Base-by-base conservation (phyloP, 2,797 vertebrate genomes). In the Liparis tanakae region DNA sequence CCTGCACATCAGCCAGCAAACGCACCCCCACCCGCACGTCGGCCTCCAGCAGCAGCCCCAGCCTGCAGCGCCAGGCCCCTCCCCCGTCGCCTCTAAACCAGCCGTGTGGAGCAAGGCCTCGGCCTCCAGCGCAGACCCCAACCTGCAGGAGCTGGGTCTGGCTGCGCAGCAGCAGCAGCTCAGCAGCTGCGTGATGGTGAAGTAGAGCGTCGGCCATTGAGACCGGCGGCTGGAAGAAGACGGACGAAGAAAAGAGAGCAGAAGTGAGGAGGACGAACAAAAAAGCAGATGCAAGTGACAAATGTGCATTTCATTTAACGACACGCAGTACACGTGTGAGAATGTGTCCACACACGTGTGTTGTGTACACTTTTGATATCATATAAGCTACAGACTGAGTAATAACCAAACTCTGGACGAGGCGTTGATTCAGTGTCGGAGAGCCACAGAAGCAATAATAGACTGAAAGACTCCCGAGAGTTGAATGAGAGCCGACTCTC, bases 181-280 rank as follows among this genome's bases (percentile, higher is more conserved):
- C 80, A 96, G 95, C 65, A 97, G 94, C 66, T 96, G 95, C 0
- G 97, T 99, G 78, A 94, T 98, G 93, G 97, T 99, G 70, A 98
- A 98, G 82, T 95, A 88, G 90, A 69, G 68, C 64, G 2, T 46
- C 58, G 60, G 25, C 59, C 44, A 54, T 71, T 13, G 1, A 54
- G 56, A 69, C 46, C 67, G 55, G 54, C 14, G 7, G 78, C 65
- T 59, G 18, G 55, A 60, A 25, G 55, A 59, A 71, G 59, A 66
- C 46, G 41, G 18, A 57, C n/a, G 72, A 80, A 59, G 13, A 76
- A 76, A 71, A 69, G 12, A 51, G 33, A 72, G 51, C 30, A 70
- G 30, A 74, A 55, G 36, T 57, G 54, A 65, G 15, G 39, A 51
- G 10, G 39, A 70, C 58, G 51, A 89, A 80, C 78, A 83, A 85